Conservation (phyloP, 2,113 vertebrate genomes). For the Ochotona curzoniae region DNA sequence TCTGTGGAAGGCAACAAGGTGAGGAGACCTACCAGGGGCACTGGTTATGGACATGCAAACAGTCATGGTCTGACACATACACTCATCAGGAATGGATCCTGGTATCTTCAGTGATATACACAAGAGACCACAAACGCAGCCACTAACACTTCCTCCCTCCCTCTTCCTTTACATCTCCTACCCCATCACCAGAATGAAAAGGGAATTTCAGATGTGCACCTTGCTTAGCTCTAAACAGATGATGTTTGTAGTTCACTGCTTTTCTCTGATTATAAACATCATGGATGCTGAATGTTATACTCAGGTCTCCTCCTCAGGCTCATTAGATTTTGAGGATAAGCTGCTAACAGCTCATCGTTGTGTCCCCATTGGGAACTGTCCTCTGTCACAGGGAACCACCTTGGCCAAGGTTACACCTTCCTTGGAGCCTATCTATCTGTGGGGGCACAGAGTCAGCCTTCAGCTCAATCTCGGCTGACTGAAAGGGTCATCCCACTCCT, state of each 20-base stretch:
- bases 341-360: neutral
- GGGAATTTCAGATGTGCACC: neutral
- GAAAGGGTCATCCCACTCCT: neutral
- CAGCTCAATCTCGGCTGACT: neutral
- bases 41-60: neutral
- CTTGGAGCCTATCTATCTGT: constrained; percentile 9
- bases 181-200: neutral
- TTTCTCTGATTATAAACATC: neutral
- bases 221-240: constrained; percentile 52
- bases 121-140: neutral
- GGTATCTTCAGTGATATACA: neutral
- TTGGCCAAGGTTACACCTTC: neutral
- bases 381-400: neutral
- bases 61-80: constrained; percentile 29
- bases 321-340: constrained; percentile 40
- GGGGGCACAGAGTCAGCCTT: neutral
- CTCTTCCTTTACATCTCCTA: neutral
- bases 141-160: neutral
- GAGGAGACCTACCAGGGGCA: neutral
- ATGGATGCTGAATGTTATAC: neutral
- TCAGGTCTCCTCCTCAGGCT: constrained; percentile 13
- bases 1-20: neutral
- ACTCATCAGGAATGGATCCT: neutral
- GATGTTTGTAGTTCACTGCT: neutral
- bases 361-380: neutral